A percentile compares a stretch with the other conserved stretches of the same genome.
These are phyloP conservation scores for Acanthurus lineatus DNA, from an alignment of 2,797 vertebrate species.

Conservation along the genomic window DNA sequence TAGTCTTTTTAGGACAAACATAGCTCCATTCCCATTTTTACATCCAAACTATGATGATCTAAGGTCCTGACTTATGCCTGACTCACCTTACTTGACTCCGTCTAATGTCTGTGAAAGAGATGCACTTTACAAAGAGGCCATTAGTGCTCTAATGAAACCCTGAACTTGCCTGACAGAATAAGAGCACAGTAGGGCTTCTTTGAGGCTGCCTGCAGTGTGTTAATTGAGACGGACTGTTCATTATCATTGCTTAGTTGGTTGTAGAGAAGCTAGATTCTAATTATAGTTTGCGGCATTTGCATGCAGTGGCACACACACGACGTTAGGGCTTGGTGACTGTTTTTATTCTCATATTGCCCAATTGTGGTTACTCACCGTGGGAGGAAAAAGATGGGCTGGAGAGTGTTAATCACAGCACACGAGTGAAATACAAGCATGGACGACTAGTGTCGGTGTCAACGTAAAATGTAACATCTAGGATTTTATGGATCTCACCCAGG, in stretches of 20 bases:
- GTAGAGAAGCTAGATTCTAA: conserved; percentile 57
- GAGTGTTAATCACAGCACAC: too few species aligned
- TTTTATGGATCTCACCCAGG: too few species aligned
- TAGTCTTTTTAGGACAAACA: conserved; percentile 3
- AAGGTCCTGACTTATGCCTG: background rate
- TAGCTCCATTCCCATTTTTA: background rate
- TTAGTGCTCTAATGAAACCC: conserved; percentile 68
- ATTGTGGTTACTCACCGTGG: too few species aligned
- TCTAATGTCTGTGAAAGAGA: conserved; percentile 41
- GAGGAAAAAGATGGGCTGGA: too few species aligned
- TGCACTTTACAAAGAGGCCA: conserved; percentile 47
- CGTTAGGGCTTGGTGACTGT: too few species aligned
- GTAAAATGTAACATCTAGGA: too few species aligned
- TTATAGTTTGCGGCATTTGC: conserved; percentile 53
- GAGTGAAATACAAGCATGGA: too few species aligned
- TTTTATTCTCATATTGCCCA: too few species aligned
- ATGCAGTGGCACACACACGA: conserved; percentile 34
- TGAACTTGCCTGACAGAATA: conserved; percentile 68
- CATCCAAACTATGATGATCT: conserved; percentile 11
- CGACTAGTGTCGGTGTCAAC: too few species aligned
- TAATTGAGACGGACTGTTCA: conserved; percentile 77
- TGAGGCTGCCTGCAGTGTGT: conserved; percentile 62
- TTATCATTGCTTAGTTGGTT: conserved; percentile 70
- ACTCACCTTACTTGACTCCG: conserved; percentile 51
- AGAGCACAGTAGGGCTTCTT: conserved; percentile 59